phyloP scores from a whole-genome alignment of 2,797 vertebrate species.

The Rhynchonycteris naso region DNA sequence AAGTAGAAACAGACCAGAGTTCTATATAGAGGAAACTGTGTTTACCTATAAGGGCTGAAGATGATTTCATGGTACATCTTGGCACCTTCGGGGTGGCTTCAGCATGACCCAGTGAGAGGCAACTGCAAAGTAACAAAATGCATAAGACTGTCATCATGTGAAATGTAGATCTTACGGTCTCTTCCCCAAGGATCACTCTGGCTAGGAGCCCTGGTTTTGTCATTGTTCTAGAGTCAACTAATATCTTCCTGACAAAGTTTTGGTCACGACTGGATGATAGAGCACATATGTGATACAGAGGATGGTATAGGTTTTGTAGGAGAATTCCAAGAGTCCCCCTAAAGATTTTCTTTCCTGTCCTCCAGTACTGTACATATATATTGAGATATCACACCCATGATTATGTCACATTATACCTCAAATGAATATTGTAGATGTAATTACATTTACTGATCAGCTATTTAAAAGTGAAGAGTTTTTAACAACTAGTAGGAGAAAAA shows the following conservation, averaged over 20 bases:
- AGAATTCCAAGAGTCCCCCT: not conserved
- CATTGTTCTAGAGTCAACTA: not conserved
- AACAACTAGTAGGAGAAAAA: not conserved
- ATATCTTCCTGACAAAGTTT: not conserved
- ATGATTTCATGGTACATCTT: not conserved
- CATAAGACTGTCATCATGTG: not conserved
- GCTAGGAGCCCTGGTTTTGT: not conserved
- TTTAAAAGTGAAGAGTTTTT: slow-evolving; percentile 20
- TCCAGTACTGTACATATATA: not conserved
- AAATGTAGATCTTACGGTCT: not conserved
- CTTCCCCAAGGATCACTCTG: not conserved
- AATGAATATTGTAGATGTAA: not conserved
- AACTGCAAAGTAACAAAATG: not conserved
- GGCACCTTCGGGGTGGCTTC: not conserved
- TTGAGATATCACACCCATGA: not conserved
- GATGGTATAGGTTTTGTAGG: not conserved
- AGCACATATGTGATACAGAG: not conserved
- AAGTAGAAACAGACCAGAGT: not conserved
- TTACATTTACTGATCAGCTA: not conserved
- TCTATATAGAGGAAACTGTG: not conserved
- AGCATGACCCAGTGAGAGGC: not conserved
- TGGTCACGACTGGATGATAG: not conserved
- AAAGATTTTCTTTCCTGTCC: not conserved
- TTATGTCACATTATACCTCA: not conserved
- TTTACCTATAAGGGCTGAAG: not conserved